Percentiles rank a stretch among this genome's conserved stretches.
phyloP scores from a whole-genome alignment of 2,888 invertebrate genomes.

The Carterocephalus palaemon region DNA sequence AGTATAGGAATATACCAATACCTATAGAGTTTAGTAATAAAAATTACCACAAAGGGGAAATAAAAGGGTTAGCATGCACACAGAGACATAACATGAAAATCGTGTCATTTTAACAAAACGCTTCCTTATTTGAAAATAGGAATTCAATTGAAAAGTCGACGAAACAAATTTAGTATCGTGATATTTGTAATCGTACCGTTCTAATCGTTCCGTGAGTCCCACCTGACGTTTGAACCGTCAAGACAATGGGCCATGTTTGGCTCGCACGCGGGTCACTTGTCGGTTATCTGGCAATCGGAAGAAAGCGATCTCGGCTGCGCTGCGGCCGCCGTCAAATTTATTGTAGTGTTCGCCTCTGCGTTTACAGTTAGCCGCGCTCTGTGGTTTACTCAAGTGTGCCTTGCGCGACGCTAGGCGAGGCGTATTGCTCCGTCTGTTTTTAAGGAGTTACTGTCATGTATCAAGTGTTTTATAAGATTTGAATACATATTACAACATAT shows the following conservation, averaged over 20 bases:
- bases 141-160: constrained; percentile 25
- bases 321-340: constrained; percentile 64
- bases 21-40: no score
- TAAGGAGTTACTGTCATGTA: no score
- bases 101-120: constrained; percentile 26
- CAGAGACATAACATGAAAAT: constrained; percentile 23
- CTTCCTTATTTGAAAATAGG: constrained; percentile 25
- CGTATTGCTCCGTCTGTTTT: background rate
- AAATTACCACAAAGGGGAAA: no score
- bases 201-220: constrained; percentile 28
- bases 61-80: no score
- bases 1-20: no score
- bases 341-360: constrained; percentile 54
- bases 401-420: constrained; percentile 9
- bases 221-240: constrained; percentile 47
- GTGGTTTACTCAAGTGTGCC: constrained; percentile 36
- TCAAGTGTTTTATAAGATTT: no score
- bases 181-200: constrained; percentile 26
- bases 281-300: constrained; percentile 69
- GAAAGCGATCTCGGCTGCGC: constrained; percentile 60
- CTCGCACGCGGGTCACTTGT: constrained; percentile 66
- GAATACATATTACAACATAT: no score
- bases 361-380: constrained; percentile 56
- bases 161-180: constrained; percentile 26
- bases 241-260: constrained; percentile 59